Base-by-base conservation (phyloP, 2,113 vertebrate genomes). In the Xiphophorus couchianus region DNA sequence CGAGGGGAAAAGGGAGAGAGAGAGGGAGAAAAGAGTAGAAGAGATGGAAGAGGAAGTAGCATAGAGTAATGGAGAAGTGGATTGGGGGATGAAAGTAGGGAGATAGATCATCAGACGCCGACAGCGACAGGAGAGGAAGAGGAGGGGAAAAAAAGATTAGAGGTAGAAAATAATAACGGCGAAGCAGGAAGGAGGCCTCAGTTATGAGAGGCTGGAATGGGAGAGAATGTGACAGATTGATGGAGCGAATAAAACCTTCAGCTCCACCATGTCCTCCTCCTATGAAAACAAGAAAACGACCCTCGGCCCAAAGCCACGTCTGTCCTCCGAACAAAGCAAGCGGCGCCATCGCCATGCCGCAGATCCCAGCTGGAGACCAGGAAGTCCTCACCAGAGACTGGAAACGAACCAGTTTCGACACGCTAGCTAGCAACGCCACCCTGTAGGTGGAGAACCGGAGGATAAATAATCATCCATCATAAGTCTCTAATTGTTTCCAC, bases 141-240 rank as follows among this genome's bases (percentile, higher is more conserved):
- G 76, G 69, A 63, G 66, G 28, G 76, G 69, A 69, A 12, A 68
- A 48, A 42, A 66, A 60, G 39, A 0, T 4, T 33, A 19, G 39
- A 65, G 12, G 17, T 13, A 39, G 42, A 29, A 5, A 19, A 58
- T 62, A 78, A 75, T 42, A 71, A 74, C 77, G 44, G 64, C 66
- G 72, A 79, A 69, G 73, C 62, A 80, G 81, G 83, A 74, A 83
- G 71, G 81, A 84, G 89, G 85, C 70, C 84, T 82, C 27, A 73
- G 69, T 84, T 78, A 62, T 71, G 64, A 84, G 77, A 82, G 81
- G 85, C 64, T 83, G 77, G 77, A 78, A 81, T 75, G 69, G 62
- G 83, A 88, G 69, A 75, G 62, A 60, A 42, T 60, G 61, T 51
- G 72, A 58, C n/a, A 10, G 30, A 60, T 30, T 69, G 75, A 63